Conservation (phyloP, 2,888 invertebrate species). For the Ptilodon capucinus region DNA sequence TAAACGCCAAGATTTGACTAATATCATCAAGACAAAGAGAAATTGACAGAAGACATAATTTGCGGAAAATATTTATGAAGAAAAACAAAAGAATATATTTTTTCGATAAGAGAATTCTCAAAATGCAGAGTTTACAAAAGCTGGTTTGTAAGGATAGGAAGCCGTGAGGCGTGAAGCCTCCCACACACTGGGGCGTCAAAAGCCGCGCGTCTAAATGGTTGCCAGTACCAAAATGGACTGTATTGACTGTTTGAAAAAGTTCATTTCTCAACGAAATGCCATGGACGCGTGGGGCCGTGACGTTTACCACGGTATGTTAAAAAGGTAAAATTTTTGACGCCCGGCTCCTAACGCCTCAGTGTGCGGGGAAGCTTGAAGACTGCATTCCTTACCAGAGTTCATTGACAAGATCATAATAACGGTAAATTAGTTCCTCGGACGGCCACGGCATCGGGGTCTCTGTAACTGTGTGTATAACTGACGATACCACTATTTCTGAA, state of each 20-base stretch:
- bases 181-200: no score
- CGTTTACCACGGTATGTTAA: no score
- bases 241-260: no score
- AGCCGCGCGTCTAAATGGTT: no score
- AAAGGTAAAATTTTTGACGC: no score
- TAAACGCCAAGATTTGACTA: neutral
- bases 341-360: no score
- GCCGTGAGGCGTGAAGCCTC: constrained; percentile 27
- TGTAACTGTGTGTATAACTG: constrained; percentile 57
- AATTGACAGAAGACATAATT: neutral
- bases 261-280: no score
- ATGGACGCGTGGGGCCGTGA: no score
- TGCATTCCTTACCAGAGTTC: constrained; percentile 64
- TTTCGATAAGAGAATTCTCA: neutral
- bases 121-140: constrained; percentile 18
- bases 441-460: constrained; percentile 61
- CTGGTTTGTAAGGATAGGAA: constrained; percentile 8
- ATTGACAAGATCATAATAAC: constrained; percentile 67
- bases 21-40: neutral
- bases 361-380: no score
- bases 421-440: constrained; percentile 56
- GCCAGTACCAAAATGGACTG: no score
- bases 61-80: neutral
- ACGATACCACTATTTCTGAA: constrained; percentile 72
- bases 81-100: neutral